Base-by-base conservation (phyloP, 2,113 vertebrate genomes). In the Prolemur simus region DNA sequence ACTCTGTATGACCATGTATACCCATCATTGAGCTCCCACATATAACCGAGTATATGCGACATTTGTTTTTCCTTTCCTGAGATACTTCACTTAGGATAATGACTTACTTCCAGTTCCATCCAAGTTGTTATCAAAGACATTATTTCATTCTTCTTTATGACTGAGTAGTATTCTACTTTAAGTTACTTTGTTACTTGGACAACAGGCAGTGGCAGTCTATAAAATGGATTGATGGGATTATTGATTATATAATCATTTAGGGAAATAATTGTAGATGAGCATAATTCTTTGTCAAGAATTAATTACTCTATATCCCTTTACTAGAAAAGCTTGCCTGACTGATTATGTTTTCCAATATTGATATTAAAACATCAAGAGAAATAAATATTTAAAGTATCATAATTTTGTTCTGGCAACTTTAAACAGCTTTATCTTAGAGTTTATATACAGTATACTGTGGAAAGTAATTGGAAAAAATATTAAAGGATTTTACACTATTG, bases 401-500 rank as follows among this genome's bases (percentile, higher is more conserved):
- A 73, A 71, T 85, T 95, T 94, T 85, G 63, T 89, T 89, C 74
- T 93, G 47, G 47, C 45, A 95, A 64, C 73, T 85, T 64, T 95
- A 69, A 81, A 56, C 64, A 74, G 37, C 29, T 87, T 96, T 95
- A 80, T 97, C 25, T 8, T 83, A 0, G 52, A 85, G 87, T 87
- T 56, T 97, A 13, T 45, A 34, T 84, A 25, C 39, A 37, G 8
- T 78, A 89, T 17, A 54, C 11, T 58, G 29, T 82, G 73, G 39
- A 97, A 96, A 84, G 42, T 71, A 68, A 58, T 80, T 94, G 17
- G 74, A 88, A 95, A 6, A 90, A 90, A 64, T 90, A 82, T 63
- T 96, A 73, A 60, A 49, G 96, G 14, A 25, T 20, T 4, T 77
- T 68, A 12, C 23, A 49, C 52, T 42, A 37, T 76, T 95, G 47